Evolutionary conservation across 2,888 invertebrate species (phyloP), one percentile per base, ranked within the genome.

Genomic region (Sinopyrophorus schimmeli): DNA sequence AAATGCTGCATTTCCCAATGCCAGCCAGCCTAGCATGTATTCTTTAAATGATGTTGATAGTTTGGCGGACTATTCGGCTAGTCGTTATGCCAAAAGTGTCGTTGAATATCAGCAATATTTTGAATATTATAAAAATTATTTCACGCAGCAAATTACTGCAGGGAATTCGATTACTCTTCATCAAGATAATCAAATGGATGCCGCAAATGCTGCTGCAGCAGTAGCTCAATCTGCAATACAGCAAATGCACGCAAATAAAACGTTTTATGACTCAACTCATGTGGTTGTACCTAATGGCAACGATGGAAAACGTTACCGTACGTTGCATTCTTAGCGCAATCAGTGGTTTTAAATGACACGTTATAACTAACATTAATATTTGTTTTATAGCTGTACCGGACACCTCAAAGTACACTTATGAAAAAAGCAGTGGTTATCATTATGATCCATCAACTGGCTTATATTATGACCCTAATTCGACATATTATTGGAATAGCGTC

Each of bases 381-480:
- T 51, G 32, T 47, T 18, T 69, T 70, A 15, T 57, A 79, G 79
- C 82, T 24, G 77, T 87, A 7, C 98, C 98, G 3, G 96, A 98
- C 78, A 86, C 91, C 5, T 84, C 89, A 35, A 86, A 88, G 21
- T 99, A 95, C 70, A 87, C 92, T 66, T 96, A 91, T 67, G 99
- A 99, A 71, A 92, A 92, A 68, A 82, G 87, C 1, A 95, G 95
- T 2, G 97, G 98, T 0, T 98, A 94, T 70, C 97, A 97, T 68
- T 97, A 94, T 70, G 98, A 99, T 72, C 85, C 92, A 0, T 77
- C 80, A 1, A 96, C 98, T 1, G 92, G 92, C 0, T 80, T 98
- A 9, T 99, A 98, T 73, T 99, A 97, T 71, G 99, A 99, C 77
- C 87, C 94, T 0, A 91, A 85, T 61, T 92, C 96, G 2, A 93